Evolutionary conservation across 2,888 invertebrate genomes (phyloP), one percentile per base, ranked within the genome.

Genomic region (Galeopsomyia nigrocyanea): DNA sequence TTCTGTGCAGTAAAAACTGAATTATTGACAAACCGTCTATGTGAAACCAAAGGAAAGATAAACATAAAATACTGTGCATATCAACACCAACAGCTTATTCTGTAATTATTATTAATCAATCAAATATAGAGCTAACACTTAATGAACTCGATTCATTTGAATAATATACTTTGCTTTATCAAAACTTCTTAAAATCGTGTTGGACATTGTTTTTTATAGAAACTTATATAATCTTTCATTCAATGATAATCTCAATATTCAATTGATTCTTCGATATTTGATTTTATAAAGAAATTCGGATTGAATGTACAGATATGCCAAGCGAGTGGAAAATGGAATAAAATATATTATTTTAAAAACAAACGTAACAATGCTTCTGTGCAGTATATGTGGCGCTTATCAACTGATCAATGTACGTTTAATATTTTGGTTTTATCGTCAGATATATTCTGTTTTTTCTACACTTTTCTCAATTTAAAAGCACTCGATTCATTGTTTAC

Each of bases 301-400:
- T 39, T 10, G 22, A 6, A 14, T 47, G n/a, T 68, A 5, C 65
- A 82, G 82, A 68, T 81, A 80, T 49, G 77, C 78, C 1, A 66
- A 70, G 6, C 76, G 79, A 56, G 75, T 79, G 7, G 77, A 76
- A 22, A 16, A 47, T 5, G 69, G 78, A 0, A 77, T 81, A 21
- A 61, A 73, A 50, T 77, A 78, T 26, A 77, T 83, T 10, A 78
- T 83, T 66, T 73, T 82, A 7, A 83, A 83, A 75, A 77, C 81
- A 14, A 83, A 82, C 46, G 77, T 75, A 17, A 80, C 80, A 5
- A 83, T 83, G 82, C 77, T 77, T 5, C 22, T 78, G 7, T 26
- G 77, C 79, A 5, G 77, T 80, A 77, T 83, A 49, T 81, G 78
- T 64, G 82, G 80, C 7, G 80, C 78, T 66, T 78, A 82, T 74